Evolutionary conservation across 2,888 invertebrate genomes (phyloP), one percentile per base, ranked within the genome.

Genomic region (Atethmia centrago): DNA sequence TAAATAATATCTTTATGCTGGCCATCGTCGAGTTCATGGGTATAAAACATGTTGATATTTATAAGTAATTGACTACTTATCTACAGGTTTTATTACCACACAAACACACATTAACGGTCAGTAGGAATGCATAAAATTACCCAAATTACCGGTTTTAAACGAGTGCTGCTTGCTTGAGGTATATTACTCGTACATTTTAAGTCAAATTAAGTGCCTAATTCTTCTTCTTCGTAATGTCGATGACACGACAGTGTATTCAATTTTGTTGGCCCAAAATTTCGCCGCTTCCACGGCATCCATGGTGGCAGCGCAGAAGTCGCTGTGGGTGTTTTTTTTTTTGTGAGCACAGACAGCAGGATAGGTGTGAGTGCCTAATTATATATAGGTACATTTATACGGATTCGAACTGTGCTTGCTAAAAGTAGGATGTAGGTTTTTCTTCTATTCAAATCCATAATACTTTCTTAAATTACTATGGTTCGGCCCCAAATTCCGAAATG

Each of bases 11-110:
- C 14, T 66, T 36, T 67, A 4, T 69, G 21, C 12, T 40, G 16
- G 68, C 16, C 69, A 28, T 40, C 25, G 36, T 47, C 36, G 25
- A 49, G 21, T 10, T 28, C 14, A 25, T 36, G 66, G 19, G 9
- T 14, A 45, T 68, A 64, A 36, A 64, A 47, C 21, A 9, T 47
- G 31, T 45, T 12, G 7, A 45, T 49, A 67, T 21, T 0, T 28
- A 21, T n/a, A 62, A 42, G n/a, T n/a, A n/a, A n/a, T n/a, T 12
- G 16, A n/a, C 19, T 36, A 21, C 25, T n/a, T 49, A 40, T 4
- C 14, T 21, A 68, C 28, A 14, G 40, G n/a, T 53, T 70, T 70
- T 31, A 14, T 70, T 69, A 67, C 49, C 7, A 36, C 7, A 9
- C n/a, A 16, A 67, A 42, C 42, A 45, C n/a, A 31, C 67, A 69